phyloP scores from a whole-genome alignment of 2,113 vertebrate species.

The Oryzias melastigma region DNA sequence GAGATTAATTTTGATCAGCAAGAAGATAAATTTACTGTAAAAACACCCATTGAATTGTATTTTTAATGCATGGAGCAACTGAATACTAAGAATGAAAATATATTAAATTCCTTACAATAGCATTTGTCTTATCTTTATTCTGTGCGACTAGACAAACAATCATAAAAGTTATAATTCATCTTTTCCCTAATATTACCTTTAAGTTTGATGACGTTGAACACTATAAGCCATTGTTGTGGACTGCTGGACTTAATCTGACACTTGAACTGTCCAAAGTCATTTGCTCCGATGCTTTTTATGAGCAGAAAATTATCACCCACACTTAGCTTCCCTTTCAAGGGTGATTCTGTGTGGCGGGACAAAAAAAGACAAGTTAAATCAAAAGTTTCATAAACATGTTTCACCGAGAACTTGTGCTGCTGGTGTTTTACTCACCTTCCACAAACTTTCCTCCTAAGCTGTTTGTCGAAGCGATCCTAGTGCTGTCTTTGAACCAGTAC shows the following conservation, averaged over 20 bases:
- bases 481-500: rapidly evolving
- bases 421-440: rapidly evolving
- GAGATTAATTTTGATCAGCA: no score
- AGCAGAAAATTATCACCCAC: not conserved
- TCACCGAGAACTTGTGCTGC: not conserved
- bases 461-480: slow-evolving; percentile 6
- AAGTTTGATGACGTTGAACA: slow-evolving; percentile 33
- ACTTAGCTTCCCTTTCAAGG: slow-evolving; percentile 2
- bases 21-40: no score
- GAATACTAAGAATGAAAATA: no score
- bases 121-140: no score
- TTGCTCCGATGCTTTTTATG: slow-evolving; percentile 31
- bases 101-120: no score
- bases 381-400: not conserved
- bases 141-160: no score
- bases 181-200: slow-evolving; percentile 35
- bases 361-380: slow-evolving; percentile 12
- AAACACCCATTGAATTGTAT: no score
- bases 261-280: slow-evolving; percentile 37
- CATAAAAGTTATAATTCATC: no score
- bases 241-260: not conserved
- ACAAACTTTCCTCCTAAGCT: rapidly evolving
- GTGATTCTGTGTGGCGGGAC: not conserved
- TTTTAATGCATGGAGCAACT: no score
- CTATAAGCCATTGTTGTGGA: rapidly evolving